Base-by-base conservation (phyloP, 2,113 vertebrate species). In the Ranitomeya variabilis region DNA sequence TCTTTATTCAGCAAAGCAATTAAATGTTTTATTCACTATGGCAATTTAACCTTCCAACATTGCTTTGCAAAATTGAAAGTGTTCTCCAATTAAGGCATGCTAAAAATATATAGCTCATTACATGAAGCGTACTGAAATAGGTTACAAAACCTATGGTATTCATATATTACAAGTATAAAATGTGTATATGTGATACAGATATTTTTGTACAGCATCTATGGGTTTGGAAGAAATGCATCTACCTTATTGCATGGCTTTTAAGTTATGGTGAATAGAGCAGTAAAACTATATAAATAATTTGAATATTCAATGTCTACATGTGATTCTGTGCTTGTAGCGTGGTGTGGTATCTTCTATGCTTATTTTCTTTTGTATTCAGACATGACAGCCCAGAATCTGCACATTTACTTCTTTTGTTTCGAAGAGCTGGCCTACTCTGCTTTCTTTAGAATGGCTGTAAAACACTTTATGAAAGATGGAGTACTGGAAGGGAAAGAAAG, bases 21-120 rank as follows among this genome's bases (percentile, higher is more conserved):
- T 81, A 62, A 76, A 81, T 62, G 80, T 62, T 81, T 59, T 81
- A 81, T 81, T 81, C 57, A 62, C 55, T 64, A 45, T 81, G 26
- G 15, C 62, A 62, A 19, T 59, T 81, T 62, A 81, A 81, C 80
- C 57, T 62, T 81, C 37, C 21, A 81, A 64, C 23, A 62, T 59
- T 62, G 26, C 26, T 19, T 19, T 62, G 59, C 51, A 62, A 62
- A 19, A 80, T 31, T 59, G 26, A 80, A 37, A 52, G 18, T 21
- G 45, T 76, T 76, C 73, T 52, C 37, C 73, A 76, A 76, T 76
- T 76, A 76, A 52, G 51, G 73, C 73, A 76, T 19, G 73, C 73
- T 76, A 52, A 76, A 76, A 76, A 76, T 76, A 76, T 76, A 76
- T 76, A 76, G 73, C 37, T 76, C 73, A 76, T 52, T 76, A 76